These are phyloP conservation scores for Euwallacea fornicatus DNA, from an alignment of 1,140 invertebrate species.

Conservation along the genomic window DNA sequence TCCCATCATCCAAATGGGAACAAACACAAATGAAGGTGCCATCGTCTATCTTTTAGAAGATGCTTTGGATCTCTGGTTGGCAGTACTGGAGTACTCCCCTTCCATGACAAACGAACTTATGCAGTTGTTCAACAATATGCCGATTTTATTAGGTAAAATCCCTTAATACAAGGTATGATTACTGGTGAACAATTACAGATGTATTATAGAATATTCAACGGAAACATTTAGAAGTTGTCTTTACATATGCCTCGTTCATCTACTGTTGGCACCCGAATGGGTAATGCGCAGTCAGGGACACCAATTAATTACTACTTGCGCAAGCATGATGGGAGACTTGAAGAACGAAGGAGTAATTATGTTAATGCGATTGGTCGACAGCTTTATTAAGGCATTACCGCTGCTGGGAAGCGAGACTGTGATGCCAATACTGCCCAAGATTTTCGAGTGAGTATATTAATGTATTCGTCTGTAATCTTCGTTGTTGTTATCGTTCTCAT, in stretches of 20 bases:
- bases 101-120: slow-evolving; percentile 65
- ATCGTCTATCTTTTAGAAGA: slow-evolving; percentile 92
- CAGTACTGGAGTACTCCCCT: slow-evolving; percentile 76
- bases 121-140: slow-evolving; percentile 75
- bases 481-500: no score
- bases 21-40: slow-evolving; percentile 75
- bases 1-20: slow-evolving; percentile 77
- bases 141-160: slow-evolving; percentile 69
- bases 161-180: slow-evolving; percentile 14
- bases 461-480: neutral
- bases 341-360: slow-evolving; percentile 75
- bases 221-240: slow-evolving; percentile 79
- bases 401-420: slow-evolving; percentile 66
- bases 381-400: slow-evolving; percentile 67
- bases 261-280: slow-evolving; percentile 77
- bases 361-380: slow-evolving; percentile 73
- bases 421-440: slow-evolving; percentile 65
- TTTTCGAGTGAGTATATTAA: slow-evolving; percentile 63
- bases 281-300: slow-evolving; percentile 74
- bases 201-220: slow-evolving; percentile 69
- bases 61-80: slow-evolving; percentile 86
- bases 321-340: slow-evolving; percentile 75
- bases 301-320: slow-evolving; percentile 67
- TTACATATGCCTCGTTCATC: slow-evolving; percentile 80
- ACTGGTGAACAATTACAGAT: slow-evolving; percentile 1